Evolutionary conservation across 1,140 invertebrate genomes (phyloP), one percentile per base, ranked within the genome.

Genomic region (Macrobrachium rosenbergii): DNA sequence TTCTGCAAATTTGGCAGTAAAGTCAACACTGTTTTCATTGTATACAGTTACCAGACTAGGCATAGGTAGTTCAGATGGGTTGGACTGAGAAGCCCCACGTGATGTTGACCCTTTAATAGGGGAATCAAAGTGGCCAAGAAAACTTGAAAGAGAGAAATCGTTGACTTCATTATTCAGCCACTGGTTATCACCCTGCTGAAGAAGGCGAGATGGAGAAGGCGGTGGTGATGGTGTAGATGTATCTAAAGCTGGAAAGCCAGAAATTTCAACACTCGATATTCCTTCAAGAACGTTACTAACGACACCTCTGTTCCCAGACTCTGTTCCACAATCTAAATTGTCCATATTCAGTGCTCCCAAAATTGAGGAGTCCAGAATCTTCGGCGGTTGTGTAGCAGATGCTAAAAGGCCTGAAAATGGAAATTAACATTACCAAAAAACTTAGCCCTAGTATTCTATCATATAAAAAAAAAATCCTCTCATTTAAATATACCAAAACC

Each of bases 141-240:
- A 94, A 92, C 95, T 96, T 90, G 95, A 96, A 62, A 97, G 93
- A 23, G 96, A 96, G 92, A 96, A 96, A 92, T 97, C 96, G 83
- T 84, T 88, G 81, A 92, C 92, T 91, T 96, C 94, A 11, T 94
- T 93, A 90, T 95, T 96, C 43, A 96, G 93, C 96, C 96, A 97
- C 69, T 95, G 94, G 85, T 93, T 92, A 63, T 91, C 91, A 69
- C 94, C 93, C 89, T 96, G 95, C 84, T 95, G 95, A 37, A 97
- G 92, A 90, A 96, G 93, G 90, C 94, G 93, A 78, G 95, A 95
- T n/a, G 95, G 95, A 87, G 95, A 96, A 59, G 94, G 93, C 90
- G 93, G 91, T 14, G 92, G 91, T 6, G 92, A 83, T n/a, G 80
- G 86, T 58, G 79, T 80, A 8, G 86, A 69, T 21, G 72, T 82